Conservation (phyloP, 2,113 vertebrate species). For the Sorex fumeus region DNA sequence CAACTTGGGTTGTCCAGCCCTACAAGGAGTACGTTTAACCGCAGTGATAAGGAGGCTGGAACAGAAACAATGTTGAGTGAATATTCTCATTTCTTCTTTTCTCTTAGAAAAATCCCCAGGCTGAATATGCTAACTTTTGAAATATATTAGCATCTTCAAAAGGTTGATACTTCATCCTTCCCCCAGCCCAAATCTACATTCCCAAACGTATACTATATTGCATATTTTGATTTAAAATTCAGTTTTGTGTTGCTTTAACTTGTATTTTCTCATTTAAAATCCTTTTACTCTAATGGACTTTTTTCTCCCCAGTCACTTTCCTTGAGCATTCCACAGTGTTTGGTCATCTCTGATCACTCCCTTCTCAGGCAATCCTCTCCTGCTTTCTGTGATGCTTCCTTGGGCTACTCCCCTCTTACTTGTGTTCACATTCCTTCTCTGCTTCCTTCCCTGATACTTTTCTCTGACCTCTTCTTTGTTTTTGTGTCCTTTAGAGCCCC, state of each 20-base stretch:
- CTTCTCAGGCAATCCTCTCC: neutral
- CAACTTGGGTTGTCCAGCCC: neutral
- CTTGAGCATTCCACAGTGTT: neutral
- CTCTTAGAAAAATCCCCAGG: conserved; percentile 11
- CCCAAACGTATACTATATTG: neutral
- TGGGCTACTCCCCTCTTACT: neutral
- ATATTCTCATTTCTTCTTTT: neutral
- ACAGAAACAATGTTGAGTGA: neutral
- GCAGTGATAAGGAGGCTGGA: neutral
- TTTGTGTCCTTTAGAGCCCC: conserved; percentile 51
- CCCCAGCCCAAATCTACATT: neutral
- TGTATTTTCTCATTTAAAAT: conserved; percentile 29
- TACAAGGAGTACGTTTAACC: neutral
- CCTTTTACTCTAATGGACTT: neutral
- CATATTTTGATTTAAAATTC: neutral
- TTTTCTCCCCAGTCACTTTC: neutral
- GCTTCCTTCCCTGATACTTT: neutral
- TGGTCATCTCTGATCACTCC: neutral
- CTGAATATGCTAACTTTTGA: neutral
- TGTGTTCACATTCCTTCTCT: neutral
- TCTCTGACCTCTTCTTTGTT: conserved; percentile 59
- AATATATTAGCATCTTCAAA: neutral
- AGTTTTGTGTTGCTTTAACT: conserved; percentile 12
- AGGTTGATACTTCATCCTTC: neutral
- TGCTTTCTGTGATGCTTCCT: neutral